Evolutionary conservation across 2,113 vertebrate species (phyloP).

Genomic region (Thinocorus orbignyianus): DNA sequence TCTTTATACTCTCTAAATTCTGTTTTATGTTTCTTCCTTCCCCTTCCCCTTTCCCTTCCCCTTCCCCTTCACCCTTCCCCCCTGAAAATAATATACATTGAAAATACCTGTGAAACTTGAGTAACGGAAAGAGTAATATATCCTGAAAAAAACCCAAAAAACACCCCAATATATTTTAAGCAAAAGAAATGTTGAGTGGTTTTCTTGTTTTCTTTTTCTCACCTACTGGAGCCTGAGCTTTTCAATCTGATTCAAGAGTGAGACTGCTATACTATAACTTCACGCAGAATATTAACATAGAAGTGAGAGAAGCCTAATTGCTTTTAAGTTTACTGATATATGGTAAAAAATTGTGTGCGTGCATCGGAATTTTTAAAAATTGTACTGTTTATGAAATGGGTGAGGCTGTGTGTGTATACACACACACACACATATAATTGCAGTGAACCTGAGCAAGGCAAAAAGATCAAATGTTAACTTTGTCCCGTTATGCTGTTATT

Average conservation of each 20-base stretch:
- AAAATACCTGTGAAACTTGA: background rate
- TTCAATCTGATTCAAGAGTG: background rate
- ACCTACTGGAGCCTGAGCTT: background rate
- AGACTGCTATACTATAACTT: background rate
- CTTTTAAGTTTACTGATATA: background rate
- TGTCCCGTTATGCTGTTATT: background rate
- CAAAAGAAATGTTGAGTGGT: background rate
- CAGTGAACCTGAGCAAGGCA: background rate
- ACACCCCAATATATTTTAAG: background rate
- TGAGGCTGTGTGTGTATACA: accelerated
- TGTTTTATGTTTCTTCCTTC: too few species aligned
- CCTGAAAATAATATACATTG: too few species aligned
- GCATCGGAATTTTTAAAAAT: background rate
- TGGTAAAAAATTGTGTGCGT: background rate
- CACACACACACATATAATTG: background rate
- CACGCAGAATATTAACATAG: background rate
- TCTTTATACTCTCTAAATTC: background rate
- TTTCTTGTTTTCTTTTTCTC: background rate
- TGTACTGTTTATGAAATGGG: background rate
- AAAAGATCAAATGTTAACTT: background rate
- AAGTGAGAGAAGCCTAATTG: background rate
- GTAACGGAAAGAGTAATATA: background rate
- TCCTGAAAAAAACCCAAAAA: background rate
- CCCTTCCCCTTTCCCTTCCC: too few species aligned
- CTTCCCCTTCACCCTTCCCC: too few species aligned